Conservation (phyloP, 2,797 vertebrate genomes). For the Balearica regulorum region DNA sequence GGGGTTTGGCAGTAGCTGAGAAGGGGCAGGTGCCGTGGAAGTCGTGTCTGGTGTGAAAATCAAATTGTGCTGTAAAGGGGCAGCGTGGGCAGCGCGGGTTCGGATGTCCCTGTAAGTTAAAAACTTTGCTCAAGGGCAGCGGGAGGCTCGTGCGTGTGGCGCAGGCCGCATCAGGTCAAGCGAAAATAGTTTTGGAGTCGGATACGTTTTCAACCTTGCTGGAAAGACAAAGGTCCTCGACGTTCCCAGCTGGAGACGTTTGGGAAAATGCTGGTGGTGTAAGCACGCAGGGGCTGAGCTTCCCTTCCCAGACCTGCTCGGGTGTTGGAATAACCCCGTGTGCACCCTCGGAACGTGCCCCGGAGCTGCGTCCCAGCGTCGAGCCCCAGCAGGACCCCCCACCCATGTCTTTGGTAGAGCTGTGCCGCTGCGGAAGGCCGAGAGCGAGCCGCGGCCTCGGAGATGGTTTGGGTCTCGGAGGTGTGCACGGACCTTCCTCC, state of each 20-base stretch:
- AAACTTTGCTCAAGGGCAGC: fast-evolving
- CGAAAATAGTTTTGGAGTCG: not conserved
- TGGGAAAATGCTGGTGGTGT: not conserved
- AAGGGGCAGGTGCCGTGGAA: not conserved
- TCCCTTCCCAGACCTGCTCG: not conserved
- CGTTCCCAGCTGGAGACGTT: not conserved
- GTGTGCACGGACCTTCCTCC: fast-evolving
- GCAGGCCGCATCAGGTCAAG: not conserved
- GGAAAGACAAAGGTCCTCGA: not conserved
- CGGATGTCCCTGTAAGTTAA: not conserved
- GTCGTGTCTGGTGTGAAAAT: fast-evolving
- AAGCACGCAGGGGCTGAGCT: fast-evolving
- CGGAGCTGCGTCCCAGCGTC: fast-evolving
- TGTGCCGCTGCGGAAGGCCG: not conserved
- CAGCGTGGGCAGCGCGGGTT: fast-evolving
- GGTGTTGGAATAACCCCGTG: not conserved
- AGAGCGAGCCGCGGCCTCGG: not conserved
- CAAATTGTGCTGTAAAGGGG: not conserved
- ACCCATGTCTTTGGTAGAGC: not conserved
- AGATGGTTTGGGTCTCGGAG: not conserved
- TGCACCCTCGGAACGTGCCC: not conserved
- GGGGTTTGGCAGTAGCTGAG: fast-evolving
- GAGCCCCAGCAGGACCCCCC: not conserved
- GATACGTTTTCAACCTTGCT: not conserved
- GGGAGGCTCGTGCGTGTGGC: fast-evolving